Evolutionary conservation across 35 echinoderm and acorn worm species (phyloP), one percentile per base, ranked within the genome.

Genomic region (Ptychodera flava): DNA sequence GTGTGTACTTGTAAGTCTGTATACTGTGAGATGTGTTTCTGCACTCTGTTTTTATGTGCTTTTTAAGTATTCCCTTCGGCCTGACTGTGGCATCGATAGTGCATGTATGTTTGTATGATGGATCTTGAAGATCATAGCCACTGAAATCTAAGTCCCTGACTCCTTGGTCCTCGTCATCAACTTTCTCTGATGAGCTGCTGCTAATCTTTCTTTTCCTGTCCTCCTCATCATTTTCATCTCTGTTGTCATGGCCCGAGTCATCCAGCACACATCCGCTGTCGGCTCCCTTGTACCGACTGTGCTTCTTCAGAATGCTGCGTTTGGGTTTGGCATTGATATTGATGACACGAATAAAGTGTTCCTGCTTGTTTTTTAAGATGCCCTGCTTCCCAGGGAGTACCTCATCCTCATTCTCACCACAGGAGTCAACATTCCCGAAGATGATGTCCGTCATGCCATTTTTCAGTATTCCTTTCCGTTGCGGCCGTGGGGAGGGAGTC

Each of bases 381-480:
- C 35, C 75, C 22, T 30, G 35, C n/a, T 38, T 31, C 85, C n/a
- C 37, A 27, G 36, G 35, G 2, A 34, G 80, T 16, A 36, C 34
- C 33, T 36, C 27, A 16, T 31, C 88, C 80, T 84, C 80, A 28
- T 83, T 84, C 86, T 85, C 83, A 35, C 30, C 85, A 31, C 89
- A 36, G 0, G 82, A 30, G 14, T 77, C 77, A 31, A 33, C 78
- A 29, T 88, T 89, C 82, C 90, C 94, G 15, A 94, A 82, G 82
- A 94, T 94, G 78, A 90, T 91, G 30, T 81, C 91, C 10, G 88
- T 64, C n/a, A 81, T n/a, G 81, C 86, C 78, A 81, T 87, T 79
- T 78, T 90, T 30, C 33, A 22, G 34, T 30, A 34, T 35, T 80
- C n/a, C 38, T 29, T 33, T 84, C n/a, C 52, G n/a, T 35, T 45